phyloP scores from a whole-genome alignment of 2,113 vertebrate genomes.

The Callorhinus ursinus region DNA sequence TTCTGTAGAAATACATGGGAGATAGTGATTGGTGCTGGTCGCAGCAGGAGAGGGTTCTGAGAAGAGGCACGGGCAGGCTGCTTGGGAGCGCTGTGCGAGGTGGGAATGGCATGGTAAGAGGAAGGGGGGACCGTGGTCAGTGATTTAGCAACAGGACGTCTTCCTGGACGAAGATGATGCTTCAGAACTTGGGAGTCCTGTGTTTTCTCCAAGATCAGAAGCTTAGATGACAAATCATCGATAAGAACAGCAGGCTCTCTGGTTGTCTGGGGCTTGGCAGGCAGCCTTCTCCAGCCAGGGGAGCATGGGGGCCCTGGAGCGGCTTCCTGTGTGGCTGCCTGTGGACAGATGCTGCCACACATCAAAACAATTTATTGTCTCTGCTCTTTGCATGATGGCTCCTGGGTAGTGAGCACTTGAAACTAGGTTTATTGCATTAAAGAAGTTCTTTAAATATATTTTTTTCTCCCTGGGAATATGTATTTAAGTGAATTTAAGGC shows the following conservation, averaged over 20 bases:
- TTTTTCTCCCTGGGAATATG: neutral
- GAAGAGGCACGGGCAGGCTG: neutral
- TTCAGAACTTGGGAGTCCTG: neutral
- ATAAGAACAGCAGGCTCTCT: neutral
- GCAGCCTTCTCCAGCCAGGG: neutral
- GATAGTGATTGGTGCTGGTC: neutral
- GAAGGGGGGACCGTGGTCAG: fast-evolving
- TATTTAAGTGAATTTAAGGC: neutral
- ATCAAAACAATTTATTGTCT: neutral
- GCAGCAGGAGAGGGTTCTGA: neutral
- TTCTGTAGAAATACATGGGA: neutral
- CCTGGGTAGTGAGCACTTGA: neutral
- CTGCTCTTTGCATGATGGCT: neutral
- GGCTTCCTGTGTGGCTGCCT: fast-evolving
- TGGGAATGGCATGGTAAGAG: too few relatives aligned
- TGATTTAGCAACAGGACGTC: neutral
- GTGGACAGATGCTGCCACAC: neutral
- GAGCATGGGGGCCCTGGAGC: fast-evolving
- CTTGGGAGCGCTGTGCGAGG: neutral
- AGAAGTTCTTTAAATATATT: neutral
- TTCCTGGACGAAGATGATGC: neutral
- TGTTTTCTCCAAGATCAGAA: neutral
- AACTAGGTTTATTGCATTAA: neutral
- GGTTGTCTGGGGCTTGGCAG: neutral
- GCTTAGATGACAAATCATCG: neutral